phyloP scores from a whole-genome alignment of 2,888 invertebrate genomes.

The Serripes groenlandicus region DNA sequence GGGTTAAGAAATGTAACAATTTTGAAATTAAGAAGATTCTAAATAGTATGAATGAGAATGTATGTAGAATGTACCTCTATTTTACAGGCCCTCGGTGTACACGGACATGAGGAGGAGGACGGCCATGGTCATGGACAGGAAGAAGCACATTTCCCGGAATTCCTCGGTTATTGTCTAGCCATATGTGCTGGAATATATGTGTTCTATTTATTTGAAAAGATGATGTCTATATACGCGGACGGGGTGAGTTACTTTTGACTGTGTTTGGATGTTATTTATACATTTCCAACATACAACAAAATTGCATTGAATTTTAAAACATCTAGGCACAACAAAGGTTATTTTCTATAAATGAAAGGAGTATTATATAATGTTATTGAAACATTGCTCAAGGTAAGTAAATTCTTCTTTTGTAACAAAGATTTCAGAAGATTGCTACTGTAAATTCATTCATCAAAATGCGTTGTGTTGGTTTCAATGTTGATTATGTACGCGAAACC shows the following conservation, averaged over 20 bases:
- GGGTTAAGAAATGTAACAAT: neutral
- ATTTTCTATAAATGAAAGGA: too few relatives aligned
- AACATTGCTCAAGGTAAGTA: too few relatives aligned
- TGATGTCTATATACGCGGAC: slow-evolving; percentile 54
- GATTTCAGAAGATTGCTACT: too few relatives aligned
- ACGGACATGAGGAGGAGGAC: slow-evolving; percentile 67
- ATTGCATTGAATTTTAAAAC: too few relatives aligned
- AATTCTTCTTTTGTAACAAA: too few relatives aligned
- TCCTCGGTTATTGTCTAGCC: slow-evolving; percentile 71
- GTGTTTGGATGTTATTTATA: too few relatives aligned
- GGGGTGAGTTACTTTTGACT: slow-evolving; percentile 36
- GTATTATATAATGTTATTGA: too few relatives aligned
- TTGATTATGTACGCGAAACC: too few relatives aligned
- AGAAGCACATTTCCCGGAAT: slow-evolving; percentile 64
- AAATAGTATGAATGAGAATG: neutral
- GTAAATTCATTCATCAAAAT: too few relatives aligned
- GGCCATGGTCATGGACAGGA: slow-evolving; percentile 53
- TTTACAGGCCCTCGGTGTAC: slow-evolving; percentile 74
- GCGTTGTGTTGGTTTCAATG: too few relatives aligned
- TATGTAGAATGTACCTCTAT: neutral
- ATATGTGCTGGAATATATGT: slow-evolving; percentile 71
- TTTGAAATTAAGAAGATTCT: neutral
- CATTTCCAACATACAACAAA: too few relatives aligned
- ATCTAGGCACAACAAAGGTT: too few relatives aligned
- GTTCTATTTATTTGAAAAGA: slow-evolving; percentile 75